Evolutionary conservation across 2,113 vertebrate genomes (phyloP).

Genomic region (Mola mola): DNA sequence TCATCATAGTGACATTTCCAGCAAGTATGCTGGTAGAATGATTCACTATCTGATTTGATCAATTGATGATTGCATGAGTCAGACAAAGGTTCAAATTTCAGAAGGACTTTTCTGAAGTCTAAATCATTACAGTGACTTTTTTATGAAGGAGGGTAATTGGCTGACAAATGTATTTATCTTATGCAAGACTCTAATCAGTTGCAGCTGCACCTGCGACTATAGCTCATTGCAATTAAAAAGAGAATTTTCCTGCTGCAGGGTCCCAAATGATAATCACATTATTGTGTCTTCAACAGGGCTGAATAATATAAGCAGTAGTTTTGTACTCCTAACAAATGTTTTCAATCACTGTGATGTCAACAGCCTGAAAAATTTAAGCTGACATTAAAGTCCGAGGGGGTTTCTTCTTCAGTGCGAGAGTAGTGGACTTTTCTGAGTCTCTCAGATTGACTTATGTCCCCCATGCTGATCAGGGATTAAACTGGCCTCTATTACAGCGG

Average conservation of each 20-base stretch:
- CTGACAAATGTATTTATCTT: background rate
- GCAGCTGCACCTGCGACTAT: background rate
- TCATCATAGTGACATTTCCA: conserved; percentile 46
- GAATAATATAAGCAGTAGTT: background rate
- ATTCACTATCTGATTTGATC: conserved; percentile 37
- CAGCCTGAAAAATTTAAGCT: conserved; percentile 24
- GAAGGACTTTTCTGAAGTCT: background rate
- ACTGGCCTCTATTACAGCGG: conserved; percentile 37
- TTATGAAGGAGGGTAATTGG: background rate
- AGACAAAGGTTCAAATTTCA: background rate
- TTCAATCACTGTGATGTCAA: conserved; percentile 28
- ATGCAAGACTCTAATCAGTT: background rate
- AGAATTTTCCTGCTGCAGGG: background rate
- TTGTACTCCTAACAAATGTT: background rate
- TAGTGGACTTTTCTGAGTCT: conserved; percentile 42
- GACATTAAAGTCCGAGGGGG: conserved; percentile 16
- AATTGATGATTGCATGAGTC: conserved; percentile 18
- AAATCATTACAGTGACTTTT: background rate
- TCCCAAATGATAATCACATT: background rate
- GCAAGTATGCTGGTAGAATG: conserved; percentile 14
- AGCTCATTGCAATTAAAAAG: background rate
- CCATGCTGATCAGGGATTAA: conserved; percentile 50
- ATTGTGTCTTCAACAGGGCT: background rate
- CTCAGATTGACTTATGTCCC: conserved; percentile 20
- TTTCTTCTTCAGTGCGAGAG: conserved; percentile 6